A percentile compares a stretch with the other conserved stretches of the same genome.
phyloP scores from a whole-genome alignment of 2,888 invertebrate species.

The Bhutanitis thaidina region DNA sequence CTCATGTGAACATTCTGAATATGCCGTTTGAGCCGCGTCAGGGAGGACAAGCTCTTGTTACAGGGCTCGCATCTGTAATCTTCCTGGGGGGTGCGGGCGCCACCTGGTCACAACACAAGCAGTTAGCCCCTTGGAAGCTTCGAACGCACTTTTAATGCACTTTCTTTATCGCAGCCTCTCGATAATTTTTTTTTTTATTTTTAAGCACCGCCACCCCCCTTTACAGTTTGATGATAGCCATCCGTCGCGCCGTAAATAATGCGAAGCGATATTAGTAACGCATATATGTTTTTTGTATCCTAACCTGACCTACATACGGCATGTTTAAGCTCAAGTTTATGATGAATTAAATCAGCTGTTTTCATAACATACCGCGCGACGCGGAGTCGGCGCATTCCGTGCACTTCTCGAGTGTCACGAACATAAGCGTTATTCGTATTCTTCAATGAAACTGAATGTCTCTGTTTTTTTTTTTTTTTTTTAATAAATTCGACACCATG shows the following conservation, averaged over 20 bases:
- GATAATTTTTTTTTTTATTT: slow-evolving; percentile 25
- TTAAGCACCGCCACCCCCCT: slow-evolving; percentile 79
- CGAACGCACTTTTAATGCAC: slow-evolving; percentile 77
- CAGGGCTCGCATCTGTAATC: slow-evolving; percentile 95
- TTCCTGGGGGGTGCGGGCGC: slow-evolving; percentile 88
- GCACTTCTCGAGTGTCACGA: slow-evolving; percentile 56
- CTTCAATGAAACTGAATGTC: slow-evolving; percentile 66
- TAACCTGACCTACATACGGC: slow-evolving; percentile 44
- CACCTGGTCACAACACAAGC: slow-evolving; percentile 83
- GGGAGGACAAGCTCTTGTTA: slow-evolving; percentile 93
- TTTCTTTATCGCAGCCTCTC: slow-evolving; percentile 74
- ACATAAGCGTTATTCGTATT: slow-evolving; percentile 65
- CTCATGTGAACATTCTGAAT: slow-evolving; percentile 95
- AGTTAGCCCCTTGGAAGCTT: slow-evolving; percentile 75
- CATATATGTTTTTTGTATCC: slow-evolving; percentile 41
- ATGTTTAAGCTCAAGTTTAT: slow-evolving; percentile 53
- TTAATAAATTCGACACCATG: slow-evolving; percentile 59
- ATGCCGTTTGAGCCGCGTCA: slow-evolving; percentile 93
- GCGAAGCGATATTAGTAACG: slow-evolving; percentile 73
- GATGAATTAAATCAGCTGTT: slow-evolving; percentile 43
- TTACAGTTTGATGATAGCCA: slow-evolving; percentile 57
- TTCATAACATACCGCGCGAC: slow-evolving; percentile 41
- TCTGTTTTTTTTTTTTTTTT: slow-evolving; percentile 43
- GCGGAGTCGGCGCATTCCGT: slow-evolving; percentile 34
- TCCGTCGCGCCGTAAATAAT: slow-evolving; percentile 56